Evolutionary conservation across 2,888 invertebrate genomes (phyloP).

Genomic region (Drosophila neonasuta): DNA sequence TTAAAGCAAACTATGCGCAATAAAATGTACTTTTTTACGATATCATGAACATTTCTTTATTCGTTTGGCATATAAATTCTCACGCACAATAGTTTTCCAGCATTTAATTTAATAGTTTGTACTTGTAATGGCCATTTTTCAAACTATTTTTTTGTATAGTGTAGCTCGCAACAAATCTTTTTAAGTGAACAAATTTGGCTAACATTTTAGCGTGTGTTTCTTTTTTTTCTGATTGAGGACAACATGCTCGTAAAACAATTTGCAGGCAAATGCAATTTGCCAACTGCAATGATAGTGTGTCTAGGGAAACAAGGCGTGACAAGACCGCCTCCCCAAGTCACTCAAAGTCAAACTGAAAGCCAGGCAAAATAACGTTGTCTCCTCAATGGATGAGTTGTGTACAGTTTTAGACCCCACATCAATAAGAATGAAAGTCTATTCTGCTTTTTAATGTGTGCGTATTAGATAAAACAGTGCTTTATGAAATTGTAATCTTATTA

Average conservation of each 20-base stretch:
- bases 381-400: slow-evolving; percentile 41
- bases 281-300: slow-evolving; percentile 27
- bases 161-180: slow-evolving; percentile 51
- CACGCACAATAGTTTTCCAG: slow-evolving; percentile 58
- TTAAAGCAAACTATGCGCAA: slow-evolving; percentile 9
- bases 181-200: slow-evolving; percentile 48
- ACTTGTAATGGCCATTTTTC: slow-evolving; percentile 29
- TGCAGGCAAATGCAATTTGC: slow-evolving; percentile 61
- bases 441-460: not conserved
- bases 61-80: slow-evolving; percentile 44
- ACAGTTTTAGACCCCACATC: not conserved
- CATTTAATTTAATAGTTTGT: slow-evolving; percentile 59
- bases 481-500: no score
- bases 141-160: slow-evolving; percentile 5
- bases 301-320: slow-evolving; percentile 24
- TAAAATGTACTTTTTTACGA: slow-evolving; percentile 28
- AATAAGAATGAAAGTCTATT: not conserved
- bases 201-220: slow-evolving; percentile 46
- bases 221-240: slow-evolving; percentile 5
- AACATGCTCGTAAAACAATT: slow-evolving; percentile 41
- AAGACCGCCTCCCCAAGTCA: slow-evolving; percentile 7
- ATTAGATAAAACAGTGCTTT: not conserved
- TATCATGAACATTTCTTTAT: slow-evolving; percentile 22
- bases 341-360: slow-evolving; percentile 27
- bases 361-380: slow-evolving; percentile 13